Percentiles rank a stretch among this genome's conserved stretches.
Evolutionary conservation across 2,888 invertebrate genomes (phyloP).

Genomic region (Phyllotreta striolata): DNA sequence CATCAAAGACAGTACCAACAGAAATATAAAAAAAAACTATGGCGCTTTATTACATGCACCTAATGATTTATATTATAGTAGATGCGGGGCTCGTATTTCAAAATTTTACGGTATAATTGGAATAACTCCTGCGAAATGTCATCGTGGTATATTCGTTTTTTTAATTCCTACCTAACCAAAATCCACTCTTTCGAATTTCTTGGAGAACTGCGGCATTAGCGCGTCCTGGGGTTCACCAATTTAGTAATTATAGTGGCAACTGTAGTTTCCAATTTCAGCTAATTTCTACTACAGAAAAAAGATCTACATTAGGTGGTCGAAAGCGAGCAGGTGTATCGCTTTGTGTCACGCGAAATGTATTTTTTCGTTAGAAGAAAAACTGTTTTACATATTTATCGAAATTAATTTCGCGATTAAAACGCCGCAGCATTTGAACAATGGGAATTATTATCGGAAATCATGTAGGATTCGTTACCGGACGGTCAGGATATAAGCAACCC

Average conservation of each 20-base stretch:
- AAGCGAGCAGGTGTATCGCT: conserved; percentile 21
- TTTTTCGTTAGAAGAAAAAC: conserved; percentile 7
- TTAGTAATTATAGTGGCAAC: conserved; percentile 32
- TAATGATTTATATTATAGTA: too few relatives aligned
- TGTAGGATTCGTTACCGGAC: conserved; percentile 10
- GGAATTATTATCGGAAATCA: background rate
- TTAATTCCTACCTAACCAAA: background rate
- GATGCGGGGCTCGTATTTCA: too few relatives aligned
- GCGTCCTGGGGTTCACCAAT: conserved; percentile 19
- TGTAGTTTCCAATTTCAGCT: conserved; percentile 32
- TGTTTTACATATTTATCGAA: background rate
- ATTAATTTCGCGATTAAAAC: too few relatives aligned
- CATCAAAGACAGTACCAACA: too few relatives aligned
- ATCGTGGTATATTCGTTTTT: background rate
- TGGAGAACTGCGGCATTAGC: background rate
- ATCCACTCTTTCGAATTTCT: background rate
- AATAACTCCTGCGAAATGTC: background rate
- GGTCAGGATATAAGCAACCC: conserved; percentile 27
- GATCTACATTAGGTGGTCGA: conserved; percentile 26
- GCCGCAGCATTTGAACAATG: too few relatives aligned
- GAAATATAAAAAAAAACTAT: too few relatives aligned
- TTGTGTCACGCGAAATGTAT: conserved; percentile 23
- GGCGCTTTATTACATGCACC: too few relatives aligned
- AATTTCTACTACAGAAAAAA: conserved; percentile 31
- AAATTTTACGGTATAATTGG: too few relatives aligned